Conservation (phyloP, 2,888 invertebrate genomes). For the Acanthosepion lycidas region DNA sequence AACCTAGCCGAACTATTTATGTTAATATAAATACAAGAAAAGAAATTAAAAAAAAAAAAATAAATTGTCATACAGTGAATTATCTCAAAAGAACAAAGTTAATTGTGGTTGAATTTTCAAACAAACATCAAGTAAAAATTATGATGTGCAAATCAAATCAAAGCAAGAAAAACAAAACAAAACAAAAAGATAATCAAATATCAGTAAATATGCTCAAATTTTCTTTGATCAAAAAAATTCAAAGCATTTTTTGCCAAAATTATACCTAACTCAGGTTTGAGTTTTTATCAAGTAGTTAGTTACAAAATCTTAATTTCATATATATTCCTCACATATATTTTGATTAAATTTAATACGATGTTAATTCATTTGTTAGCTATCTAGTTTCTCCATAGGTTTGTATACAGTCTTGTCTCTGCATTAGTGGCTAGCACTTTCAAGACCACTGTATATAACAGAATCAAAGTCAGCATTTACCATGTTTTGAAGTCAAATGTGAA, state of each 20-base stretch:
- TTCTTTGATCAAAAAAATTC: background rate
- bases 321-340: background rate
- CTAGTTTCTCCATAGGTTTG: background rate
- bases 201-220: background rate
- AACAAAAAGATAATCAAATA: background rate
- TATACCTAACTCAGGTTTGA: background rate
- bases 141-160: background rate
- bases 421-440: background rate
- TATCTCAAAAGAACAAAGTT: background rate
- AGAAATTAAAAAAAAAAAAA: background rate
- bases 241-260: background rate
- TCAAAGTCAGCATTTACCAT: background rate
- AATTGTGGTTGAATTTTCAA: too few relatives aligned
- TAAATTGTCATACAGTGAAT: background rate
- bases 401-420: background rate
- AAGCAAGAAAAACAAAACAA: background rate
- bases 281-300: background rate
- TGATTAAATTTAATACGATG: background rate
- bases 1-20: background rate
- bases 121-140: background rate
- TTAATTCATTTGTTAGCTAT: background rate
- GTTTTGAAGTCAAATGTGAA: background rate
- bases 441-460: background rate
- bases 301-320: background rate
- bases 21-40: background rate